Evolutionary conservation across 2,888 invertebrate species (phyloP).

Genomic region (Aphrophora alni): DNA sequence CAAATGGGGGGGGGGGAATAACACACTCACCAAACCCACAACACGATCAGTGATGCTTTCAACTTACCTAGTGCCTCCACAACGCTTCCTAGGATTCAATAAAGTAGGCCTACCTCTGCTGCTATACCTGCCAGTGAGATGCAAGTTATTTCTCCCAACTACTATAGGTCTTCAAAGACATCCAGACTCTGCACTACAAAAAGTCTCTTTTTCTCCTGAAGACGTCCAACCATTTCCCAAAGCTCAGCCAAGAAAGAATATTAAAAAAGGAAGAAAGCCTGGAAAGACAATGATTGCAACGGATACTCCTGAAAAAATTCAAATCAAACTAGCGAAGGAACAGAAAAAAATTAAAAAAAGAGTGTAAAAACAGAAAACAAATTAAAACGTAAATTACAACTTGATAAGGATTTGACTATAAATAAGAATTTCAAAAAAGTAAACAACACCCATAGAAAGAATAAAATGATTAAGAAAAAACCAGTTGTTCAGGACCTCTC

Average conservation of each 20-base stretch:
- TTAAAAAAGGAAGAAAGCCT: background rate
- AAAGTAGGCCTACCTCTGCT: no score
- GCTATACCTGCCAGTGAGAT: no score
- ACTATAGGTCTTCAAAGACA: background rate
- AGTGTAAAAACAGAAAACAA: background rate
- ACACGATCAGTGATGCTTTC: no score
- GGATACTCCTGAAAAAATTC: conserved; percentile 3
- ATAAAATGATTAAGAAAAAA: conserved; percentile 10
- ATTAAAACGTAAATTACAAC: conserved; percentile 11
- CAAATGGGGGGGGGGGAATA: no score
- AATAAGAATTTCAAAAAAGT: no score
- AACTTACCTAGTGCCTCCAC: no score
- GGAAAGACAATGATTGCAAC: background rate
- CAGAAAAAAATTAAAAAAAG: background rate
- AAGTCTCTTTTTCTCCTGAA: background rate
- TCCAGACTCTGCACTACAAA: background rate
- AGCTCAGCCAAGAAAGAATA: background rate
- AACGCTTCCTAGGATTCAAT: no score
- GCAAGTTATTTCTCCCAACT: background rate
- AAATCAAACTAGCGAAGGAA: background rate
- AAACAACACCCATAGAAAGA: conserved; percentile 2
- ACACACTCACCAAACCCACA: no score
- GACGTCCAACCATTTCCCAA: conserved; percentile 3
- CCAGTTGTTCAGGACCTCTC: background rate
- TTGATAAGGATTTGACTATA: conserved; percentile 2